These are phyloP conservation scores for Drosophila peninsularis DNA, from an alignment of 2,888 invertebrate species.

Conservation along the genomic window DNA sequence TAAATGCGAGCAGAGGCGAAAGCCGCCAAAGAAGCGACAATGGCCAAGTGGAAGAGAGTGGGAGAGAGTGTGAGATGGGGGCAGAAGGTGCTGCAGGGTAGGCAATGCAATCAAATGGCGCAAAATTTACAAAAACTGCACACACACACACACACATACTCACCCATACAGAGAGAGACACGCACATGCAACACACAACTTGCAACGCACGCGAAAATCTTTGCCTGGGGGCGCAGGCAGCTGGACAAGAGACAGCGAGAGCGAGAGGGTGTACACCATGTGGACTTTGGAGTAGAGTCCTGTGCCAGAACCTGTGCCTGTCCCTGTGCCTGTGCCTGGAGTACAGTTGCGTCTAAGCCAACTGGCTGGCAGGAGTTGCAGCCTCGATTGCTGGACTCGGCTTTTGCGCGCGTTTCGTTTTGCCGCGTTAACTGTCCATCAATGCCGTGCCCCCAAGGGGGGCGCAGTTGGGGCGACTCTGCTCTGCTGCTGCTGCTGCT, in stretches of 20 bases:
- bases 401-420: conserved; percentile 79
- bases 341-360: conserved; percentile 81
- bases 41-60: conserved; percentile 55
- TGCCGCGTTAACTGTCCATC: conserved; percentile 81
- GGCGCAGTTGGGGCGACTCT: conserved; percentile 1
- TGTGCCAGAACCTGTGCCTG: conserved; percentile 7
- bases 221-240: conserved; percentile 58
- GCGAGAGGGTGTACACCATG: conserved; percentile 10
- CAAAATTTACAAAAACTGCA: conserved; percentile 78
- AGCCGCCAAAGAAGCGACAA: conserved; percentile 75
- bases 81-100: conserved; percentile 23
- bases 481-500: conserved; percentile 5
- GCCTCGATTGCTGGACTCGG: conserved; percentile 14
- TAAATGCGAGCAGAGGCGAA: conserved; percentile 50
- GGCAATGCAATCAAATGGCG: conserved; percentile 79
- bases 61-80: not conserved
- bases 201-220: conserved; percentile 81
- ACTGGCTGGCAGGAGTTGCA: conserved; percentile 44
- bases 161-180: conserved; percentile 19
- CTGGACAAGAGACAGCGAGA: conserved; percentile 33
- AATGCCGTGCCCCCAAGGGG: conserved; percentile 67
- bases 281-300: conserved; percentile 41
- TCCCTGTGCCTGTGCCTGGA: conserved; percentile 13
- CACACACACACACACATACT: conserved; percentile 29
- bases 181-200: conserved; percentile 50